A percentile compares a stretch with the other conserved stretches of the same genome.
Evolutionary conservation across 2,113 vertebrate species (phyloP).

Genomic region (Petaurus breviceps): DNA sequence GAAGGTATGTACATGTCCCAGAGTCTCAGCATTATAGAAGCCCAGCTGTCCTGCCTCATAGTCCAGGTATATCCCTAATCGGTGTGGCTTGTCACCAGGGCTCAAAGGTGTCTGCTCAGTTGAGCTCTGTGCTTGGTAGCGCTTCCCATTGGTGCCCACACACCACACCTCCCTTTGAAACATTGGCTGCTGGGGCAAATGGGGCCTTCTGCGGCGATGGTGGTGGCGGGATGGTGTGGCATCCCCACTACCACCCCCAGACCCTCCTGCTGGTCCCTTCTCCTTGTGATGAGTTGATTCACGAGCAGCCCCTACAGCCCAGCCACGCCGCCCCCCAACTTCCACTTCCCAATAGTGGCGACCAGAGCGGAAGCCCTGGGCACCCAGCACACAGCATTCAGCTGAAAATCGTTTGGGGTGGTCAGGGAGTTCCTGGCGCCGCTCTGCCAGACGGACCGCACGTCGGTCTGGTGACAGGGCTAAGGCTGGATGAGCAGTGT

Average conservation of each 20-base stretch:
- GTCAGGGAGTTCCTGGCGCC: slow-evolving; percentile 87
- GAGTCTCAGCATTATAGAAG: slow-evolving; percentile 91
- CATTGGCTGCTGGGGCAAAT: slow-evolving; percentile 77
- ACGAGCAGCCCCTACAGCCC: slow-evolving; percentile 89
- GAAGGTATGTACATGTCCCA: slow-evolving; percentile 91
- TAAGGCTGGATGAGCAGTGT: slow-evolving; percentile 89
- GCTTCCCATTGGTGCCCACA: slow-evolving; percentile 82
- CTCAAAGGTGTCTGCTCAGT: slow-evolving; percentile 81
- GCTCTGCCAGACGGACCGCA: slow-evolving; percentile 87
- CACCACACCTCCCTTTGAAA: slow-evolving; percentile 84
- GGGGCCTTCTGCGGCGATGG: slow-evolving; percentile 77
- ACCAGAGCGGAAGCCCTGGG: slow-evolving; percentile 86
- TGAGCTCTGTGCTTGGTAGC: slow-evolving; percentile 81
- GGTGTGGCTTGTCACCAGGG: slow-evolving; percentile 82
- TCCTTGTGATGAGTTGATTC: slow-evolving; percentile 89
- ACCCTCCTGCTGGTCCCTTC: slow-evolving; percentile 86
- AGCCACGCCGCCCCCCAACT: slow-evolving; percentile 89
- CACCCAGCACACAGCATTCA: slow-evolving; percentile 87
- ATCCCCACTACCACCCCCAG: slow-evolving; percentile 81
- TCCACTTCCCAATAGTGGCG: slow-evolving; percentile 93
- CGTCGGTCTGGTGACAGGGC: slow-evolving; percentile 89
- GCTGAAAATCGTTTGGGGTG: slow-evolving; percentile 89
- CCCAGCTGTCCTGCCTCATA: slow-evolving; percentile 87
- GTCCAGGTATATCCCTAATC: slow-evolving; percentile 90
- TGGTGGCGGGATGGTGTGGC: slow-evolving; percentile 83